Evolutionary conservation across 2,888 invertebrate genomes (phyloP).

Genomic region (Brenthis hecate): DNA sequence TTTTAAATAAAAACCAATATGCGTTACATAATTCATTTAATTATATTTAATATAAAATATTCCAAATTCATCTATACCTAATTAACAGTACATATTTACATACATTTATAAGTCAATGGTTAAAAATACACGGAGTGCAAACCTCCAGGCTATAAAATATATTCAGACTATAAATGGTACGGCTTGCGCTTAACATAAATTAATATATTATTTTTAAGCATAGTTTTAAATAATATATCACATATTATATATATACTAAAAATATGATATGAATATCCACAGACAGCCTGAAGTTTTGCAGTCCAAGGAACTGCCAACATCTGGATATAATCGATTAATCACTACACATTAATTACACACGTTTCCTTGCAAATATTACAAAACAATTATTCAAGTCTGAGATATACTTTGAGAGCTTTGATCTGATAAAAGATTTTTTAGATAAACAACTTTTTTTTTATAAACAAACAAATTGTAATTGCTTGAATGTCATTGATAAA

Average conservation of each 20-base stretch:
- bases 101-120: slow-evolving; percentile 20
- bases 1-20: slow-evolving; percentile 8
- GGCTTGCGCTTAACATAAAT: slow-evolving; percentile 3
- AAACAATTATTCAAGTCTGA: no score
- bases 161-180: background rate
- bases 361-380: background rate
- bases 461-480: background rate
- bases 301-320: slow-evolving; percentile 6
- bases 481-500: background rate
- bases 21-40: slow-evolving; percentile 28
- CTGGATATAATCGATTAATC: slow-evolving; percentile 3
- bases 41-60: slow-evolving; percentile 31
- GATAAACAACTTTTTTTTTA: no score
- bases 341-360: background rate
- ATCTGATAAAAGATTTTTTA: no score
- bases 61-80: slow-evolving; percentile 12
- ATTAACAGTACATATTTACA: slow-evolving; percentile 31
- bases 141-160: background rate
- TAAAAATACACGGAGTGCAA: slow-evolving; percentile 7
- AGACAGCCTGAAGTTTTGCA: slow-evolving; percentile 1
- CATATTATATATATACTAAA: slow-evolving; percentile 9
- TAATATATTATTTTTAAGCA: slow-evolving; percentile 3
- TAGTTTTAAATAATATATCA: slow-evolving; percentile 10
- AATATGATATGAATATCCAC: background rate
- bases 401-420: no score